Conservation (phyloP, 2,113 vertebrate genomes). For the Myxocyprinus asiaticus region DNA sequence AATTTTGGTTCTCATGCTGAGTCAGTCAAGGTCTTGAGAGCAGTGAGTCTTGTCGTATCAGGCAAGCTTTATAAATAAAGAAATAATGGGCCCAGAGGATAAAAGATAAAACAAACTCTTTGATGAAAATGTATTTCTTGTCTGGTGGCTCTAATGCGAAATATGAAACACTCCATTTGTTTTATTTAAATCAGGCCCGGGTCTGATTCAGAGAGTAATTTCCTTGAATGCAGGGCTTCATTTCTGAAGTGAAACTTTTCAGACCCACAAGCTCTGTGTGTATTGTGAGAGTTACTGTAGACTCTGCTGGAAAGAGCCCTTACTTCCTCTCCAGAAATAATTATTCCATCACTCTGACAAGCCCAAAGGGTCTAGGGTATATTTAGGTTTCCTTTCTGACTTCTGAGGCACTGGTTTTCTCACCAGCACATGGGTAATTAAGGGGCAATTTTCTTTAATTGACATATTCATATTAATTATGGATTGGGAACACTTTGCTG, state of each 20-base stretch:
- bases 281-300: constrained; percentile 11
- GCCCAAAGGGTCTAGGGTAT: constrained; percentile 43
- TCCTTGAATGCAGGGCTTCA: not conserved
- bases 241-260: constrained; percentile 29
- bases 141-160: constrained; percentile 34
- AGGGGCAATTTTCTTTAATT: constrained; percentile 50
- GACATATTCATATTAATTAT: constrained; percentile 55
- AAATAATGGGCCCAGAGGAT: constrained; percentile 26
- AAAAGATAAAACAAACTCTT: constrained; percentile 43
- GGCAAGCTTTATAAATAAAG: constrained; percentile 48
- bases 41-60: constrained; percentile 40
- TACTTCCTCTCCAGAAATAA: constrained; percentile 47
- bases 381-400: constrained; percentile 45
- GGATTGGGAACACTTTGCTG: constrained; percentile 34
- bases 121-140: constrained; percentile 35
- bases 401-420: constrained; percentile 40
- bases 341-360: constrained; percentile 54
- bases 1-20: not conserved
- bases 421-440: constrained; percentile 52
- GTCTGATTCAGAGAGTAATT: not conserved
- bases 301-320: constrained; percentile 27
- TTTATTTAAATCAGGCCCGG: constrained; percentile 25
- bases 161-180: constrained; percentile 22
- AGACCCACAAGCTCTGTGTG: constrained; percentile 20
- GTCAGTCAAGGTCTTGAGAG: constrained; percentile 43